Evolutionary conservation across 2,113 vertebrate genomes (phyloP).

Genomic region (Agapornis roseicollis): DNA sequence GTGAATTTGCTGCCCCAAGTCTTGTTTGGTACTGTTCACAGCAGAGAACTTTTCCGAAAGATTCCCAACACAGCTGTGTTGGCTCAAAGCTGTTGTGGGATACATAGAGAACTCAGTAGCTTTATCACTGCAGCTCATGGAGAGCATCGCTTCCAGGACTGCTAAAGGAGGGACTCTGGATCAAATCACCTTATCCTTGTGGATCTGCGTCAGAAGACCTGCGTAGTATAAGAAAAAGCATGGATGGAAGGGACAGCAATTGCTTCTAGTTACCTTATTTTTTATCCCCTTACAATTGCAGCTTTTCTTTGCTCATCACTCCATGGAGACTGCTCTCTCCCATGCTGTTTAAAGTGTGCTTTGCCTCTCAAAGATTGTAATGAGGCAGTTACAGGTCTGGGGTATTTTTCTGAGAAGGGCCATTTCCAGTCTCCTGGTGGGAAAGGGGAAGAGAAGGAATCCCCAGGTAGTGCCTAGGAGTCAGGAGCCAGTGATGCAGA

Average conservation of each 20-base stretch:
- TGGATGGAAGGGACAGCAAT: not conserved
- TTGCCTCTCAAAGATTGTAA: not conserved
- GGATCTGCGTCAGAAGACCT: not conserved
- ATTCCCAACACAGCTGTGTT: not conserved
- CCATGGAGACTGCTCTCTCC: not conserved
- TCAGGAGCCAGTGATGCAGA: not conserved
- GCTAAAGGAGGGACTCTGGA: not conserved
- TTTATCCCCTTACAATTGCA: not conserved
- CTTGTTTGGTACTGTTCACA: not conserved
- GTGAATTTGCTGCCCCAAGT: not conserved
- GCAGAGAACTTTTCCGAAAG: not conserved
- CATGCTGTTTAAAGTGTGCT: not conserved
- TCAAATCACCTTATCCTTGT: not conserved
- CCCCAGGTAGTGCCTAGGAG: not conserved
- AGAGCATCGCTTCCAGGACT: not conserved
- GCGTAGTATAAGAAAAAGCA: not conserved
- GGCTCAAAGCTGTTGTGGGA: not conserved
- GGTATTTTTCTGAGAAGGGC: not conserved
- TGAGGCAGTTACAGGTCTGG: not conserved
- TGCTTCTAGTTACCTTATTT: not conserved
- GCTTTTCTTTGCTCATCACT: not conserved
- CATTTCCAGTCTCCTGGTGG: not conserved
- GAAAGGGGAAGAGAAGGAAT: not conserved
- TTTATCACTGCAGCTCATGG: fast-evolving
- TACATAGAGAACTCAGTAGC: not conserved